Evolutionary conservation across 2,113 vertebrate species (phyloP).

Genomic region (Gallinago undulata): DNA sequence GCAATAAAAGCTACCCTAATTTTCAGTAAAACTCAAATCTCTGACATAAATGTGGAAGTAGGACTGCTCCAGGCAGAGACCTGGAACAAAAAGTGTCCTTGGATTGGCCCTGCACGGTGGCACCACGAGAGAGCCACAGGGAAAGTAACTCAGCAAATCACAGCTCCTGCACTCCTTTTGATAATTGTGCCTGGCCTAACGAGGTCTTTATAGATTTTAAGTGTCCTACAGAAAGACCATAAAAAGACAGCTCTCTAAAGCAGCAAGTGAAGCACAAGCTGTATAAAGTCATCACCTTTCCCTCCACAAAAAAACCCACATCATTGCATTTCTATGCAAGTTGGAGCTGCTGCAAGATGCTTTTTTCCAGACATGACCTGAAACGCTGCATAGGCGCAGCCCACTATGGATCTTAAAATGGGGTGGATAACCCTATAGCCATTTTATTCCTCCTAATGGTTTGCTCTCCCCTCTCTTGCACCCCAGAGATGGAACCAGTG

Average conservation of each 20-base stretch:
- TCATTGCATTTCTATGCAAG: background rate
- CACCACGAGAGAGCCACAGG: background rate
- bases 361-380: background rate
- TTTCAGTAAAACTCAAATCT: background rate
- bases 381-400: background rate
- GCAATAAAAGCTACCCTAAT: background rate
- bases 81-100: background rate
- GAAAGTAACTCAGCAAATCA: background rate
- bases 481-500: background rate
- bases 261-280: background rate
- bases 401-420: background rate
- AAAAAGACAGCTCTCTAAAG: background rate
- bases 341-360: background rate
- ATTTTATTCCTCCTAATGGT: background rate
- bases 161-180: background rate
- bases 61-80: background rate
- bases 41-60: conserved; percentile 17
- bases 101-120: background rate
- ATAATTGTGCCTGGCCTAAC: background rate
- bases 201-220: background rate
- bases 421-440: background rate
- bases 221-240: background rate
- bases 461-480: background rate
- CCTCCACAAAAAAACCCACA: background rate
- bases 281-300: background rate